Base-by-base conservation (phyloP, 2,797 vertebrate species). In the Fistularia tabacaria region DNA sequence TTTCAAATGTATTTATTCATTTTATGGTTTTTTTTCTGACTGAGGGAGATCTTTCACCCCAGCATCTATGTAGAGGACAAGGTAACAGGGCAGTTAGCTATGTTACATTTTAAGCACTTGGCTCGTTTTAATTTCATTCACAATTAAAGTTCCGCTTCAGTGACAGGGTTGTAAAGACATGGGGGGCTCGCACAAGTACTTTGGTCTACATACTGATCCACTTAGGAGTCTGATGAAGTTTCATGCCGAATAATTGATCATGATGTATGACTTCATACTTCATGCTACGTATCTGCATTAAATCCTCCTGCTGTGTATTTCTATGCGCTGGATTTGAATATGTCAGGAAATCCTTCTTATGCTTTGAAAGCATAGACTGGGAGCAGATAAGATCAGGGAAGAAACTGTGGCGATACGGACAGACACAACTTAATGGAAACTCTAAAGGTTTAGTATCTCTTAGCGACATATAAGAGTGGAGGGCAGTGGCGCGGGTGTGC, bases 351-450 rank as follows among this genome's bases (percentile, higher is more conserved):
- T 4, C 11, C 3, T 44, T 41, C 36, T 1, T 7, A 13, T 70
- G 49, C 53, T 60, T 54, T 41, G 7, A 51, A 66, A 66, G 59
- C 42, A n/a, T 36, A 44, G 47, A 46, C 15, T 49, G 2, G 38
- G 14, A 60, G 54, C 8, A 14, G 46, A 15, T 52, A 38, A 52
- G 60, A 66, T 43, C 41, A 44, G 65, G 48, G 54, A 52, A 36
- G 64, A 56, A 8, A 63, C 51, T 57, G 1, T 14, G 38, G 56
- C 47, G 42, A 60, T 46, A 54, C 44, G 59, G 60, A 70, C 49
- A 51, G 39, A 12, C 36, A 64, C 68, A 71, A 71, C 47, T 57
- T 74, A 79, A 86, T 77, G 63, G 76, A 81, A 74, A 57, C 55
- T 80, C 74, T 57, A 52, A 69, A 79, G 81, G 75, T 60, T 49